Evolutionary conservation across 2,888 invertebrate genomes (phyloP), one percentile per base, ranked within the genome.

Genomic region (Lissocephala sabroskyi): DNA sequence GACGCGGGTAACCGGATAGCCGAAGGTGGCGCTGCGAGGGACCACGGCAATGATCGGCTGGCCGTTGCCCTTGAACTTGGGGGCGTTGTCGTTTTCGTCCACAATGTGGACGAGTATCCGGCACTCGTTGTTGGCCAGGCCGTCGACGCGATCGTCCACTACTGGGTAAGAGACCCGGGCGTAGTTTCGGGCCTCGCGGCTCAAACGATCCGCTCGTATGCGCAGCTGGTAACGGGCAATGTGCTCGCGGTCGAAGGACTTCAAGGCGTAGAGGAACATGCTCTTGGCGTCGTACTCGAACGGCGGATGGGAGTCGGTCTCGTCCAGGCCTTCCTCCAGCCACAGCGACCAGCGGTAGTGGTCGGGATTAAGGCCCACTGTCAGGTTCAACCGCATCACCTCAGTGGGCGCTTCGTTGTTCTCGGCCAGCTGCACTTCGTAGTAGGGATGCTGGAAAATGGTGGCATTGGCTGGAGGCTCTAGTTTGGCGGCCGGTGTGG

Each of bases 71-170:
- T 88, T 88, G 79, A 95, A 95, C 68, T 87, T 89, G 0, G 95
- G 95, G 2, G 91, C 86, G 80, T 95, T 94, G 77, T 95, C 95
- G 76, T 95, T 95, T 1, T 91, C 89, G 81, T 95, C 95, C 39
- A 89, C 88, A 46, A 95, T 89, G 65, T 90, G 87, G 0, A 95
- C 88, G 1, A 94, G 87, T 1, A 95, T 88, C 79, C 93, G 91
- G 1, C 93, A 93, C 80, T 95, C 95, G 77, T 91, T 94, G 63
- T 88, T 87, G 65, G 89, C 89, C 62, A 94, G 86, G 40, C 91
- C 92, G 58, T 90, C 89, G 14, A 93, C 83, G 41, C 89, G 87
- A 48, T 93, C 92, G 54, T 90, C 91, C 0, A 89, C 86, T 10
- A 93, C 89, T 0, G 93, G 93, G 84, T 93, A 93, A 45, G 92